Conservation (phyloP, 2,888 invertebrate species). For the Cryptus armator region DNA sequence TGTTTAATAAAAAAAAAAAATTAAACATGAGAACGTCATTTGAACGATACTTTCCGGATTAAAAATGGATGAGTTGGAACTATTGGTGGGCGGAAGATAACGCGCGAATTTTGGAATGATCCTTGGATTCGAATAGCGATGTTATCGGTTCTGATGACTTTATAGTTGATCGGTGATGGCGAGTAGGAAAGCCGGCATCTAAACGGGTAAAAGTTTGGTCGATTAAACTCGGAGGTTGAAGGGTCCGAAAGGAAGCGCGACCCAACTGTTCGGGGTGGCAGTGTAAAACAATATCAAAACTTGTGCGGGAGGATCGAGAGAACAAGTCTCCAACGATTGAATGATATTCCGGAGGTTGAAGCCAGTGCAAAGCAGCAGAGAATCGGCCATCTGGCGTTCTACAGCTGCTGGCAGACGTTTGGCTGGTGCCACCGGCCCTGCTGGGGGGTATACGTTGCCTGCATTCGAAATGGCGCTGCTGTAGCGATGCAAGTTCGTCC, state of each 20-base stretch:
- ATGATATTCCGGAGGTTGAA: constrained; percentile 69
- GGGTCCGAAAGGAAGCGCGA: constrained; percentile 26
- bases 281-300: constrained; percentile 70
- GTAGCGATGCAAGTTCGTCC: constrained; percentile 62
- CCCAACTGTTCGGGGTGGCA: constrained; percentile 38
- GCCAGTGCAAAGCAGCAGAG: constrained; percentile 18
- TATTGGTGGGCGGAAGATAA: no score
- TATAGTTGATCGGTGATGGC: not conserved
- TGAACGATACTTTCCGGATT: no score
- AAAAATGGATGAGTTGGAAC: no score
- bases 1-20: no score
- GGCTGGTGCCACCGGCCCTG: constrained; percentile 32
- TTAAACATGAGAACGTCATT: no score
- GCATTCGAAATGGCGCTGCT: constrained; percentile 71
- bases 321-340: constrained; percentile 66
- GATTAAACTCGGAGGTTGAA: constrained; percentile 21
- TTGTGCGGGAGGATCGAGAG: constrained; percentile 63
- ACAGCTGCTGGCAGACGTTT: constrained; percentile 33
- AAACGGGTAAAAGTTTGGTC: not conserved
- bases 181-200: not conserved
- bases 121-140: not conserved
- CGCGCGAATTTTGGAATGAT: no score
- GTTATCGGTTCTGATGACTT: not conserved
- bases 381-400: constrained; percentile 61
- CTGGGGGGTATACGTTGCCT: constrained; percentile 64